Base-by-base conservation (phyloP, 2,113 vertebrate genomes). In the Xiphias gladius region DNA sequence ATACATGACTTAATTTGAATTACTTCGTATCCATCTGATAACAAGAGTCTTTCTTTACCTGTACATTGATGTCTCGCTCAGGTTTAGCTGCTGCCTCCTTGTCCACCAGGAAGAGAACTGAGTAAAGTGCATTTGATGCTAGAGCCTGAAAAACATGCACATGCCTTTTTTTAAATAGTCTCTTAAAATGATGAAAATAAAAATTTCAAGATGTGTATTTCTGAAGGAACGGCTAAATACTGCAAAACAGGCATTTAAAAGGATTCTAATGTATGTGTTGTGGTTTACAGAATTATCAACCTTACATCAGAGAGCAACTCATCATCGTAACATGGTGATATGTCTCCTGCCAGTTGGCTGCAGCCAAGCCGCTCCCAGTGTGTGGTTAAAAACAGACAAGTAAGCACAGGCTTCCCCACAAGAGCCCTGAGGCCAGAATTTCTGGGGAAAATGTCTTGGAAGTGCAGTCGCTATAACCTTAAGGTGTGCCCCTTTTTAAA, bases 121-220 rank as follows among this genome's bases (percentile, higher is more conserved):
- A 94, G 37, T 95, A 95, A 94, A 97, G 94, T 95, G 94, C 94
- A 89, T 95, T 94, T 80, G 95, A 94, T 85, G 88, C 48, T 26
- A 86, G 89, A 13, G 87, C 76, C 95, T 96, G 84, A 37, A 76
- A 82, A 28, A 78, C 11, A 86, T 13, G 13, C 57, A 84, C 2
- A 79, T 32, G 39, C 13, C 28, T 69, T 62, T 46, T 83, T 80
- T 37, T 46, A n/a, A 22, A 50, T 6, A 32, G 17, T 43, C 2
- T 77, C 13, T 61, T 48, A n/a, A 71, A 78, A 59, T 39, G 26
- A 54, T 54, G 1, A 85, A 28, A 37, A 69, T 24, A 41, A 43
- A 7, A 54, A 76, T 50, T 2, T 80, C 8, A 63, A 43, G 20
- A n/a, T 2, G 52, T 26, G 11, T 11, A 10, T 75, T 48, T 71